Conservation (phyloP, 1,140 invertebrate species). For the Probaryconus sp. region DNA sequence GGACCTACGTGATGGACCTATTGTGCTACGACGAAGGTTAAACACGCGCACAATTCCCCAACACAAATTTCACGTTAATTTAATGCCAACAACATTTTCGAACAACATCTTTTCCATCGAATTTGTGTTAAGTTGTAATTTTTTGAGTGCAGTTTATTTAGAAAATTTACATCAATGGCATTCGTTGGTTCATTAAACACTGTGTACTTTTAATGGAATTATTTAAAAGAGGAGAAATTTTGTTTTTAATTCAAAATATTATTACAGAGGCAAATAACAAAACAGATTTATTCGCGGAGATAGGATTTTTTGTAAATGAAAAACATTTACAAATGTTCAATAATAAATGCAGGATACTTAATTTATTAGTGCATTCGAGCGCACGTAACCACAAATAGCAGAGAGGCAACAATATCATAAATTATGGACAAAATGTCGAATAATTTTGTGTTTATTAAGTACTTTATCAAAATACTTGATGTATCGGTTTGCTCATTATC, state of each 20-base stretch:
- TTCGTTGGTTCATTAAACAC: no score
- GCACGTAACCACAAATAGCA: conserved; percentile 11
- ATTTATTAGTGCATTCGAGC: conserved; percentile 36
- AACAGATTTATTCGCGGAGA: no score
- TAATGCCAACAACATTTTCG: conserved; percentile 28
- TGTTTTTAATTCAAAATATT: no score
- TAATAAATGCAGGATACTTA: conserved; percentile 18
- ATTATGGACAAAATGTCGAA: conserved; percentile 33
- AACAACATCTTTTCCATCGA: conserved; percentile 21
- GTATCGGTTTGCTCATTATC: conserved; percentile 1
- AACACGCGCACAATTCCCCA: conserved; percentile 37
- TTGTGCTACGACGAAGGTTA: conserved; percentile 67
- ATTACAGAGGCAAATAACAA: no score
- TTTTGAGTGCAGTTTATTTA: conserved; percentile 21
- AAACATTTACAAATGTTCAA: no score
- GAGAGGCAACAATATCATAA: conserved; percentile 25
- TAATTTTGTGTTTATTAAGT: conserved; percentile 34
- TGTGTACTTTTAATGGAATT: no score
- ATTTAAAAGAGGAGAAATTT: no score
- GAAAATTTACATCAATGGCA: no score
- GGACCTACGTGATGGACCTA: conserved; percentile 66
- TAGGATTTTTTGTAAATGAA: no score
- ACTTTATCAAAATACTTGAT: conserved; percentile 26
- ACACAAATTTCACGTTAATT: conserved; percentile 45
- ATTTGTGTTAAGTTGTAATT: conserved; percentile 28